phyloP scores from a whole-genome alignment of 2,797 vertebrate genomes.

The Hydrolagus colliei region DNA sequence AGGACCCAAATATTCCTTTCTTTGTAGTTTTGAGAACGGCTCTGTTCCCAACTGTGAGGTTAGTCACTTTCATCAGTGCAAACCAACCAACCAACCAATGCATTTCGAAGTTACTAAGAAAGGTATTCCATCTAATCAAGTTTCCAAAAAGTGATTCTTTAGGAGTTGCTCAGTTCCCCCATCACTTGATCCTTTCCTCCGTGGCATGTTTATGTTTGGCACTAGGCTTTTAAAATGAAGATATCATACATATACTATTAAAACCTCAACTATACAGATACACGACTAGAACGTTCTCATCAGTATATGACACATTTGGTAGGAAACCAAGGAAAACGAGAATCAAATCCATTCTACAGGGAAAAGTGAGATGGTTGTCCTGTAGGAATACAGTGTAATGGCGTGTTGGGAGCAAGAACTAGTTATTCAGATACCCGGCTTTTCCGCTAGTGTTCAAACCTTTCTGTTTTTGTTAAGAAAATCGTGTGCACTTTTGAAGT shows the following conservation, averaged over 20 bases:
- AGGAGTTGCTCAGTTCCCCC: conserved; percentile 49
- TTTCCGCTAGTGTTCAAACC: conserved; percentile 30
- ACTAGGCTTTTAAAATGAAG: conserved; percentile 53
- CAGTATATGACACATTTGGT: conserved; percentile 61
- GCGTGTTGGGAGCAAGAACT: conserved; percentile 25
- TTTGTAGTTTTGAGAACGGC: neutral
- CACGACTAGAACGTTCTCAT: conserved; percentile 80
- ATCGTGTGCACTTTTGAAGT: conserved; percentile 25
- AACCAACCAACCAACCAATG: conserved; percentile 1
- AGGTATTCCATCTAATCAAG: conserved; percentile 51
- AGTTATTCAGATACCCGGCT: conserved; percentile 30
- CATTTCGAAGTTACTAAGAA: conserved; percentile 38
- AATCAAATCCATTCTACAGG: conserved; percentile 49
- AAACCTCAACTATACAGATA: conserved; percentile 72
- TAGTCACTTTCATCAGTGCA: neutral
- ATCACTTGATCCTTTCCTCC: conserved; percentile 81
- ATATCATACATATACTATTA: conserved; percentile 84
- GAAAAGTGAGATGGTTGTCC: conserved; percentile 52
- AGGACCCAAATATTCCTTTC: neutral
- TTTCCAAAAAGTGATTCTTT: conserved; percentile 57
- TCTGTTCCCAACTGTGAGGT: neutral
- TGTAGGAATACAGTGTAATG: conserved; percentile 27
- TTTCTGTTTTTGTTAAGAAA: neutral
- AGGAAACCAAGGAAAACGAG: conserved; percentile 39
- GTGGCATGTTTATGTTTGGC: conserved; percentile 89